Percentiles rank a stretch among this genome's conserved stretches.
These are phyloP conservation scores for Heterohyrax brucei DNA, from an alignment of 2,797 vertebrate species.

Conservation along the genomic window DNA sequence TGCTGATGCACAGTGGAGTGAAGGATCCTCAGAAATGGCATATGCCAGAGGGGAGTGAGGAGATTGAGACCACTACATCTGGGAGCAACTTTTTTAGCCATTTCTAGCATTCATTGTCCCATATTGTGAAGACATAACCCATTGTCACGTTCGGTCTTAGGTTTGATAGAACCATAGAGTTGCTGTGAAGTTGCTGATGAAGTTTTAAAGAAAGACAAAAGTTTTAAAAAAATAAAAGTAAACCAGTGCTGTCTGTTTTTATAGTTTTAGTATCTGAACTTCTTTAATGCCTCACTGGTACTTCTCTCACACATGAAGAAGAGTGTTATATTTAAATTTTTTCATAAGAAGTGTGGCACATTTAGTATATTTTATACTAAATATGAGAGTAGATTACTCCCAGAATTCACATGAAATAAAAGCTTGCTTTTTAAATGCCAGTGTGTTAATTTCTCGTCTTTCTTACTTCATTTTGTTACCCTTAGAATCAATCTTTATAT, in stretches of 20 bases:
- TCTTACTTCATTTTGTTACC: conserved; percentile 39
- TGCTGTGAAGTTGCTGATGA: neutral
- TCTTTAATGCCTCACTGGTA: conserved; percentile 20
- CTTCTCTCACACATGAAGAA: conserved; percentile 40
- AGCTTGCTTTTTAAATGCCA: conserved; percentile 60
- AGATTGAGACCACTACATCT: neutral
- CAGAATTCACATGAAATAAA: conserved; percentile 63
- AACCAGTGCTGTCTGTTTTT: neutral
- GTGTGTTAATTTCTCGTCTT: conserved; percentile 46
- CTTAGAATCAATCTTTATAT: conserved; percentile 59
- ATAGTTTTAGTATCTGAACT: conserved; percentile 12
- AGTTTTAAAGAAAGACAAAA: conserved; percentile 51
- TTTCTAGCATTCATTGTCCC: neutral
- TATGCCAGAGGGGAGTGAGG: neutral
- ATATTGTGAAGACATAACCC: neutral
- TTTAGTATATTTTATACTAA: neutral
- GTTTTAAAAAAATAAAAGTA: neutral
- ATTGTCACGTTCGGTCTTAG: neutral
- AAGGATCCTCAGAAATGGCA: neutral
- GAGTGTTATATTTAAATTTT: neutral
- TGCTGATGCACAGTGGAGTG: neutral
- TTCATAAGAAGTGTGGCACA: neutral
- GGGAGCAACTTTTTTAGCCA: neutral
- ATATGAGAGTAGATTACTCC: conserved; percentile 49
- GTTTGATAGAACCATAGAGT: conserved; percentile 13